Evolutionary conservation across 2,888 invertebrate species (phyloP), one percentile per base, ranked within the genome.

Genomic region (Agrotis ipsilon): DNA sequence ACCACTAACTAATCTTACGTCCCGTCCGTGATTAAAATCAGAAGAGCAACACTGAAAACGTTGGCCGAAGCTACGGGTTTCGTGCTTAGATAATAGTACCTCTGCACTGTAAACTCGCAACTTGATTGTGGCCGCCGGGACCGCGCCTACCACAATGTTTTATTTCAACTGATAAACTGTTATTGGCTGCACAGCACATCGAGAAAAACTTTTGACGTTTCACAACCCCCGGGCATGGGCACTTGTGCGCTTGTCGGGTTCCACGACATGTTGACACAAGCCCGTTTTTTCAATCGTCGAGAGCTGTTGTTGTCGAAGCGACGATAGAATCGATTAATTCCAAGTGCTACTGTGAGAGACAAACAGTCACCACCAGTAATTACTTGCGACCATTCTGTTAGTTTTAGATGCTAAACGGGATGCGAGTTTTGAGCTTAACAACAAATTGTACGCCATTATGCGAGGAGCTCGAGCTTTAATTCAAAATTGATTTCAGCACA

Each of bases 141-240:
- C 66, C 77, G 55, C 73, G 60, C 39, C 76, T 80, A 83, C 85
- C 83, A 82, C 83, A 78, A 77, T 86, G 86, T 88, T 88, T 87
- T 85, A 87, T 84, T 86, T 83, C 83, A 70, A 78, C 79, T 85
- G 84, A 89, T 88, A 89, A 85, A 90, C 86, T 86, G 86, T 86
- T 89, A 90, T 89, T 88, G 87, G 86, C 84, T 88, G 82, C 80
- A 83, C 71, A 78, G 75, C 61, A 74, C 32, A 85, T 68, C 70
- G 75, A 77, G 80, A 79, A 78, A 83, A 82, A 78, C 68, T 85
- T n/a, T 82, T 68, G 68, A 69, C 59, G 68, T 81, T 81, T 77
- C 68, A 79, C 81, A 68, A 70, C 62, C 78, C 60, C 3, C 49
- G 55, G 54, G 62, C 69, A 49, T 75, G 45, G 80, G 75, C 68